A percentile compares a stretch with the other conserved stretches of the same genome.
These are phyloP conservation scores for Micrasema longulum DNA, from an alignment of 1,140 invertebrate species.

Conservation along the genomic window DNA sequence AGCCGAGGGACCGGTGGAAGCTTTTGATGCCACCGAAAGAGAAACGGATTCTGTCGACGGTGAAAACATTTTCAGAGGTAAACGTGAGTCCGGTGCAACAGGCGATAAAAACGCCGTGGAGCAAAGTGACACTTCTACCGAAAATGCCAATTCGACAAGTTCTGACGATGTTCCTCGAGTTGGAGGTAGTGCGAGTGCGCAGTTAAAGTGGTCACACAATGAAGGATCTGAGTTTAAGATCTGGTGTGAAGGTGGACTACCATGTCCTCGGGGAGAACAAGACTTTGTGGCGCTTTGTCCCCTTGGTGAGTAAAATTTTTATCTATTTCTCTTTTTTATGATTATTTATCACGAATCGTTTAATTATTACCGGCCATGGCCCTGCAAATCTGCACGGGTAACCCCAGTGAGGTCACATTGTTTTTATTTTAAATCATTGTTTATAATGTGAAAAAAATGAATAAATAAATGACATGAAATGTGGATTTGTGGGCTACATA, in stretches of 20 bases:
- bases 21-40: background rate
- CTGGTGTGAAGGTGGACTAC: constrained; percentile 16
- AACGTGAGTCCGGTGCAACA: background rate
- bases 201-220: constrained; percentile 36
- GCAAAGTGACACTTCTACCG: background rate
- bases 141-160: background rate
- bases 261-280: constrained; percentile 30
- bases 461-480: too few species aligned
- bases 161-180: background rate
- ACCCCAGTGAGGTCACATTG: too few species aligned
- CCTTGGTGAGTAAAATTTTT: constrained; percentile 48
- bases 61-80: background rate
- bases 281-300: constrained; percentile 45
- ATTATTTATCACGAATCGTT: too few species aligned
- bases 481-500: too few species aligned
- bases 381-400: too few species aligned
- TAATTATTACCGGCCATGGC: too few species aligned
- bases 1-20: background rate
- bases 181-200: background rate
- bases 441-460: too few species aligned
- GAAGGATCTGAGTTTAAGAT: constrained; percentile 35
- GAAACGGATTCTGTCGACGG: background rate
- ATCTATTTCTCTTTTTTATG: background rate
- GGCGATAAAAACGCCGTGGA: background rate
- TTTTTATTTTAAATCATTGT: too few species aligned